Base-by-base conservation (phyloP, 2,888 invertebrate species). In the Fragum sueziense region DNA sequence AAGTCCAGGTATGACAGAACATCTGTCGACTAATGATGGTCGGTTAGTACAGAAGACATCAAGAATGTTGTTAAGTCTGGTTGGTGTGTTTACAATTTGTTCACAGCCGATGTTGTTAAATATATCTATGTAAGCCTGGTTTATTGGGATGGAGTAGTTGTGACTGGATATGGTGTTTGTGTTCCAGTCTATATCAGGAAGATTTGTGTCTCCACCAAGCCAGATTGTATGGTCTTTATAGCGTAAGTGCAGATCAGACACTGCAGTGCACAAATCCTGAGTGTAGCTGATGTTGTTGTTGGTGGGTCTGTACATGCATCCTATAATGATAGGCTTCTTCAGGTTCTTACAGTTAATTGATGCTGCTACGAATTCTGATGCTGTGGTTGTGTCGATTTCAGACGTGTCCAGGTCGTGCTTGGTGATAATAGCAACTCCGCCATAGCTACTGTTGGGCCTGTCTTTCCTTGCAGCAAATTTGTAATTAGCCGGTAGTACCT, bases 11-110 rank as follows among this genome's bases (percentile, higher is more conserved):
- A 69, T 37, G 29, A 68, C 57, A 9, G 47, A 54, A 25, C 74
- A 68, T 27, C 17, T 31, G n/a, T 57, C 29, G 25, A 47, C n/a
- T 6, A 74, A 29, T 57, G 74, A 74, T 41, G 68, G 74, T 37
- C 68, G 52, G 47, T 74, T 74, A 20, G 75, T 75, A 4, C 59
- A 41, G 22, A 75, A 59, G 34, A 75, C 47, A 25, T 75, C 75
- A 25, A 75, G 57, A 1, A 41, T 57, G 59, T 75, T 75, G 37
- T 51, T 69, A 3, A 17, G 20, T 14, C 69, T 34, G 6, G 75
- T 69, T 47, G 69, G 68, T 22, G 68, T 68, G 31, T 29, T 27
- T 11, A 65, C 65, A 14, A 62, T n/a, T 37, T 71, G 71, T 47
- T 61, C 71, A 25, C 20, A 62, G 17, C 71, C 59, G 22, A 7